phyloP scores from a whole-genome alignment of 1,140 invertebrate genomes.

The Drosophila gunungcola region DNA sequence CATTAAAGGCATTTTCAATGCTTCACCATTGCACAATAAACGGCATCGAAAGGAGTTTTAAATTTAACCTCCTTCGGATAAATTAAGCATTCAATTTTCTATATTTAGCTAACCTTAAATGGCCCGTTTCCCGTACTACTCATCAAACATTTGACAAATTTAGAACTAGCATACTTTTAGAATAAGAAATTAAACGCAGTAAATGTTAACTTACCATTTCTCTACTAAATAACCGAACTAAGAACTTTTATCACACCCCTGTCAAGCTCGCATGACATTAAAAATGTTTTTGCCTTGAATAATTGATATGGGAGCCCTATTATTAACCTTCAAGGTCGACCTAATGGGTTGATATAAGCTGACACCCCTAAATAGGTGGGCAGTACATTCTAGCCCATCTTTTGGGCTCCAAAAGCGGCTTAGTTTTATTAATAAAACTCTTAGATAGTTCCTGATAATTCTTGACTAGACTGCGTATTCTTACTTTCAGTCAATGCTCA shows the following conservation, averaged over 20 bases:
- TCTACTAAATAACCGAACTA: too few species aligned
- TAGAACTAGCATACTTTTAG: background rate
- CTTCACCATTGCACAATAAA: background rate
- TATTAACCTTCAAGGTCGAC: slow-evolving; percentile 20
- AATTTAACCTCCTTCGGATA: slow-evolving; percentile 5
- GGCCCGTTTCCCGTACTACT: background rate
- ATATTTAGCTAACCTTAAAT: background rate
- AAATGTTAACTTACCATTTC: background rate
- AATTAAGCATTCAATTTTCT: background rate
- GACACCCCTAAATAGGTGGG: slow-evolving; percentile 10
- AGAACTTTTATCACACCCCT: slow-evolving; percentile 1
- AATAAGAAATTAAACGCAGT: background rate
- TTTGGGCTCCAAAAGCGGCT: background rate
- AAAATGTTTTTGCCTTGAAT: slow-evolving; percentile 3
- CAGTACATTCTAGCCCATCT: background rate
- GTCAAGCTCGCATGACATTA: background rate
- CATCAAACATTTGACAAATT: background rate
- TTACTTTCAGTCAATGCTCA: background rate
- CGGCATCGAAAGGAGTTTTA: slow-evolving; percentile 1
- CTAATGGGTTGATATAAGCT: slow-evolving; percentile 10
- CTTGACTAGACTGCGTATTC: background rate
- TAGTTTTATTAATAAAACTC: slow-evolving; percentile 1
- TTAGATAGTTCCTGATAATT: background rate
- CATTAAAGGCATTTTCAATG: slow-evolving; percentile 30
- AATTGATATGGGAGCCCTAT: slow-evolving; percentile 19